Evolutionary conservation across 2,888 invertebrate genomes (phyloP).

Genomic region (Xestia ashworthii): DNA sequence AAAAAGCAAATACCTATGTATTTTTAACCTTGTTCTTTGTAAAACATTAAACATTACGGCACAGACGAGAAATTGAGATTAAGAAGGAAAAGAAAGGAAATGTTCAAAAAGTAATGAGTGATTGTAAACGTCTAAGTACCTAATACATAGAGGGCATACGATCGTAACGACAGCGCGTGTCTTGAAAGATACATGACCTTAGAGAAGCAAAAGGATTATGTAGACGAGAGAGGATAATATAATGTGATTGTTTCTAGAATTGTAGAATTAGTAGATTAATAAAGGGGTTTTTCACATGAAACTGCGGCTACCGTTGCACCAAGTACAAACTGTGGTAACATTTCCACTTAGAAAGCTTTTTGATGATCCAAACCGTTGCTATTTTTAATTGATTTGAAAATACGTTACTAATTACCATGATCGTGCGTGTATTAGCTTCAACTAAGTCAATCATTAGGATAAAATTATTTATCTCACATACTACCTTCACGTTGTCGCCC

Average conservation of each 20-base stretch:
- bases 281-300: background rate
- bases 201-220: constrained; percentile 13
- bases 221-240: background rate
- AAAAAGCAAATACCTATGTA: constrained; percentile 15
- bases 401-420: background rate
- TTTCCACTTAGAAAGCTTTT: background rate
- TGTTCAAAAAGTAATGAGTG: background rate
- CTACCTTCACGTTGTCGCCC: constrained; percentile 28
- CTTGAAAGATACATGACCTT: constrained; percentile 20
- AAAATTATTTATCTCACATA: background rate
- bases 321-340: background rate
- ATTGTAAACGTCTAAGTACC: background rate
- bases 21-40: constrained; percentile 5
- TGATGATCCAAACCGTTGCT: background rate
- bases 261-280: background rate
- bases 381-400: background rate
- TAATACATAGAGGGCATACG: background rate
- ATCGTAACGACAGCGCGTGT: background rate
- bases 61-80: background rate
- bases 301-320: background rate
- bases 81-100: background rate
- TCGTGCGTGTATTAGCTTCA: background rate
- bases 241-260: too few relatives aligned
- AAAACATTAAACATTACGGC: background rate
- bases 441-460: background rate